Base-by-base conservation (phyloP, 2,797 vertebrate genomes). In the Phalanger gymnotis region DNA sequence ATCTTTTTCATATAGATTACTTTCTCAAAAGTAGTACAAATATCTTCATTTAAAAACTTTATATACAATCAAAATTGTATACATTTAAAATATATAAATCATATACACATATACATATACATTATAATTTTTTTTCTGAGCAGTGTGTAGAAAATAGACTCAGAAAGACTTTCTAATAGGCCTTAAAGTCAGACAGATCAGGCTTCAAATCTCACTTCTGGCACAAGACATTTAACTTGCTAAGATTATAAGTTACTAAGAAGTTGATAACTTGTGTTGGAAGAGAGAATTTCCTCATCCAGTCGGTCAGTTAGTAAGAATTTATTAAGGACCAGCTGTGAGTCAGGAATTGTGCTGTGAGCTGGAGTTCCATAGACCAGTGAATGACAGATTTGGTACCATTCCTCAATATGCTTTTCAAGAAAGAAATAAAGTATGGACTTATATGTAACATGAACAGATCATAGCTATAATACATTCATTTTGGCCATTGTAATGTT, bases 381-480 rank as follows among this genome's bases (percentile, higher is more conserved):
- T 66, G 34, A 66, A 66, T 66, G 31, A 66, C 13, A 66, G 34
- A 5, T 66, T 66, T 0, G 4, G 5, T n/a, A 66, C 34, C 5
- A 31, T n/a, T 61, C 31, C 61, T n/a, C n/a, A 6, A n/a, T 66
- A 34, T 14, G 5, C 25, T 66, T 66, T n/a, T 34, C 61, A 66
- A 66, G 61, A 10, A n/a, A 66, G 12, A n/a, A n/a, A 91, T 34
- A 92, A 40, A n/a, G 54, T 55, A 10, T 30, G 61, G 1, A 4
- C 27, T 22, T 51, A 25, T 31, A 89, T 90, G 5, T 93, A 58
- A 90, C 96, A 54, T 94, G 54, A 95, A 11, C 31, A 47, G n/a
- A 87, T 90, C 53, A 87, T 51, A 92, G n/a, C 5, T 92, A 31
- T 52, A 28, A 93, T 19, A 9, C 73, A 53, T 92, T 93, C n/a